Conservation (phyloP, 2,113 vertebrate species). For the Oncorhynchus mykiss region DNA sequence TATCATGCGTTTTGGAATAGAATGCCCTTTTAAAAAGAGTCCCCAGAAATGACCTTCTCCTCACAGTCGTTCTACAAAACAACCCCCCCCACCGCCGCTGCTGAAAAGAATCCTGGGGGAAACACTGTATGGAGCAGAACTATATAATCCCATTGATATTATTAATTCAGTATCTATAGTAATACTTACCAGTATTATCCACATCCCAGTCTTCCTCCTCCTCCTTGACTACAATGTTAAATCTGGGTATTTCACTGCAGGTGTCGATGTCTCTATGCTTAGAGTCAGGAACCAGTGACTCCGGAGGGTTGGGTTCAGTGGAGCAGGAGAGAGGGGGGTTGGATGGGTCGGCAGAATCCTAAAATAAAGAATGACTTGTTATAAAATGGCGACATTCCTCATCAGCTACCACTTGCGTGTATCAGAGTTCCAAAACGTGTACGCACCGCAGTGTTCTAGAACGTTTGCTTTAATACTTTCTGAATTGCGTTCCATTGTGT, state of each 20-base stretch:
- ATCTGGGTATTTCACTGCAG: neutral
- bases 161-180: neutral
- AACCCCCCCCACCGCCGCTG: too few relatives aligned
- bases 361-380: neutral
- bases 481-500: neutral
- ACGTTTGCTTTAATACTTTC: neutral
- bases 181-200: neutral
- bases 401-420: neutral
- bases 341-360: neutral
- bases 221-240: conserved; percentile 64
- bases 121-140: neutral
- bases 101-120: neutral
- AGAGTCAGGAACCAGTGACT: neutral
- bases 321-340: neutral
- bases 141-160: neutral
- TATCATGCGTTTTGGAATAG: too few relatives aligned
- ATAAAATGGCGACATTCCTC: neutral
- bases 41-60: too few relatives aligned
- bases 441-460: neutral
- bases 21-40: too few relatives aligned
- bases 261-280: neutral
- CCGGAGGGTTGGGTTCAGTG: neutral
- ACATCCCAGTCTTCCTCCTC: conserved; percentile 56
- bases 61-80: too few relatives aligned
- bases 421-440: neutral